Evolutionary conservation across 2,113 vertebrate genomes (phyloP).

Genomic region (Argyrosomus japonicus): DNA sequence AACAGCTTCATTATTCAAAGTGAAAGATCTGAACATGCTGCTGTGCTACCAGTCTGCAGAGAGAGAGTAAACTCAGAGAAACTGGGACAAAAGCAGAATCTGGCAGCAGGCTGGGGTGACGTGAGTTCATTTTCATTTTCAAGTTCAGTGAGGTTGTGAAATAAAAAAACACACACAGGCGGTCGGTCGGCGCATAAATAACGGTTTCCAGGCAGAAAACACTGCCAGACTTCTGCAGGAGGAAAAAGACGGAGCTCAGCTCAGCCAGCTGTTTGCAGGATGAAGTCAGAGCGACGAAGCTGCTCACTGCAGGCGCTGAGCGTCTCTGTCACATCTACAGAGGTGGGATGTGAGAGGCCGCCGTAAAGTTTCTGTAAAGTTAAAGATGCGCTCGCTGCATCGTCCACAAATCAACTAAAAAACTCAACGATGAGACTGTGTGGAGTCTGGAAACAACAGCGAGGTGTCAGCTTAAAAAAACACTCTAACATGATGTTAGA

Average conservation of each 20-base stretch:
- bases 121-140: conserved; percentile 64
- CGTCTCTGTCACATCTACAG: neutral
- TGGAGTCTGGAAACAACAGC: no score
- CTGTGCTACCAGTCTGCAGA: neutral
- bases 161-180: conserved; percentile 49
- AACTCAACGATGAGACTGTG: no score
- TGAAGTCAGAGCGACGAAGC: conserved; percentile 25
- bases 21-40: conserved; percentile 16
- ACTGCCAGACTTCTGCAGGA: conserved; percentile 36
- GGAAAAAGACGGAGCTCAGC: conserved; percentile 28
- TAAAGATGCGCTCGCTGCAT: neutral
- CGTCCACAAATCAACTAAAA: neutral
- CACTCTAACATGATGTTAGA: no score
- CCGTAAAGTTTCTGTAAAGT: neutral
- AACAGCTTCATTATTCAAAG: conserved; percentile 7
- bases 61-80: conserved; percentile 19
- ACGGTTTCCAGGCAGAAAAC: conserved; percentile 70
- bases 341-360: no score
- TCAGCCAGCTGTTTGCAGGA: conserved; percentile 21
- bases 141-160: conserved; percentile 67
- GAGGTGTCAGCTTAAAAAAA: no score
- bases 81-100: conserved; percentile 42
- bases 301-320: neutral
- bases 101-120: conserved; percentile 55
- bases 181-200: conserved; percentile 25